Percentiles rank a stretch among this genome's conserved stretches.
Conservation (phyloP, 1,140 invertebrate genomes). For the Ptiloglossa arizonensis region DNA sequence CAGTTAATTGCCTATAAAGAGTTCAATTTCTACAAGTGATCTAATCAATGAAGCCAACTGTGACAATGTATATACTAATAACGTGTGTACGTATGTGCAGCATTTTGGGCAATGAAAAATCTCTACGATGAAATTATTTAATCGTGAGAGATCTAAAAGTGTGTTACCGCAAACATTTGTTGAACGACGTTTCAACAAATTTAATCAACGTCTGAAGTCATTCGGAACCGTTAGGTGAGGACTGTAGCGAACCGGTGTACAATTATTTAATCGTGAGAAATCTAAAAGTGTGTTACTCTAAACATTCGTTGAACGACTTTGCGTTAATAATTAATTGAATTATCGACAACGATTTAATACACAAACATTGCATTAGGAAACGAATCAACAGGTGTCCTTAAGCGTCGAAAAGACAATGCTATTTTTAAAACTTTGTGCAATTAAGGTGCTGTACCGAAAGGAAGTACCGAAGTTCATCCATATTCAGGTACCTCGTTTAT, state of each 20-base stretch:
- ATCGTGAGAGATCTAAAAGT: no score
- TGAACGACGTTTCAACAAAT: no score
- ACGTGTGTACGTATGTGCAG: neutral
- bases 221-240: no score
- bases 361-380: conserved; percentile 9
- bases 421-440: conserved; percentile 65
- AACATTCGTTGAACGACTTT: neutral
- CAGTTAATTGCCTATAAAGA: neutral
- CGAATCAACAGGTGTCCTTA: conserved; percentile 43
- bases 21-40: neutral
- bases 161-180: neutral
- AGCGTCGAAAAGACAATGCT: conserved; percentile 29
- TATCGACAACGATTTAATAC: neutral
- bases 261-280: no score
- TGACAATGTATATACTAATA: neutral
- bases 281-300: neutral
- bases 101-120: neutral
- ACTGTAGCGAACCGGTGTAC: no score
- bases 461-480: conserved; percentile 59
- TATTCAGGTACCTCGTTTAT: conserved; percentile 63
- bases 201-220: no score
- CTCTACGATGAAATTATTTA: no score
- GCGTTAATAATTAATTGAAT: neutral
- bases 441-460: conserved; percentile 54
- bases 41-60: neutral